Conservation (phyloP, 2,797 vertebrate genomes). For the Sarcoramphus papa region DNA sequence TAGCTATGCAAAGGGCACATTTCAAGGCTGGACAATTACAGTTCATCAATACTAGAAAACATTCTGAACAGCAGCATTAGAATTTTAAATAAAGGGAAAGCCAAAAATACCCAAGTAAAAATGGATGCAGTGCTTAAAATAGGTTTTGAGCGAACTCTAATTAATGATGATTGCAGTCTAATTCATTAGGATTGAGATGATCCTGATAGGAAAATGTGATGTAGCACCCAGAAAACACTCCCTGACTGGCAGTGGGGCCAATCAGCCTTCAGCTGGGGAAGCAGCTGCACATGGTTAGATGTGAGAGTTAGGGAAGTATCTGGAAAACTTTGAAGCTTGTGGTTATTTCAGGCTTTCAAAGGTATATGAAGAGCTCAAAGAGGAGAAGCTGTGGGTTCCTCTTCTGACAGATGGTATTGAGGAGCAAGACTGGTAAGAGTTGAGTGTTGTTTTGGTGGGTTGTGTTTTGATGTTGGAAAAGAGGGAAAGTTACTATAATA, state of each 20-base stretch:
- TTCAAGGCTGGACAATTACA: neutral
- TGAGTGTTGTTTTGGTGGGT: neutral
- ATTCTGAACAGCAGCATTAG: neutral
- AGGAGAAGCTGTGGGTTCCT: neutral
- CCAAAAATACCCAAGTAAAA: neutral
- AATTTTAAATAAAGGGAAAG: neutral
- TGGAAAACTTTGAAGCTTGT: neutral
- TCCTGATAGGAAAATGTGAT: neutral
- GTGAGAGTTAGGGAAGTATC: neutral
- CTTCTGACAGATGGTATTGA: neutral
- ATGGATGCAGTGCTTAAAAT: neutral
- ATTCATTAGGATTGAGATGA: neutral
- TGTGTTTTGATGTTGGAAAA: neutral
- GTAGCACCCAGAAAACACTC: neutral
- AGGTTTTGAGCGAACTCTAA: neutral
- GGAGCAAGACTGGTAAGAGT: neutral
- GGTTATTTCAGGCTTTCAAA: neutral
- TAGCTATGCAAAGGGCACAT: neutral
- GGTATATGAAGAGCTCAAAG: neutral
- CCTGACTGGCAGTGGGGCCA: neutral
- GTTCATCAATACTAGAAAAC: neutral
- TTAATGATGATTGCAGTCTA: neutral
- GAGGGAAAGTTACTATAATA: neutral
- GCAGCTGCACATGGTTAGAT: neutral
- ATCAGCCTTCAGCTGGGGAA: neutral